Evolutionary conservation across 2,888 invertebrate species (phyloP), one percentile per base, ranked within the genome.

Genomic region (Schizotus pectinicornis): DNA sequence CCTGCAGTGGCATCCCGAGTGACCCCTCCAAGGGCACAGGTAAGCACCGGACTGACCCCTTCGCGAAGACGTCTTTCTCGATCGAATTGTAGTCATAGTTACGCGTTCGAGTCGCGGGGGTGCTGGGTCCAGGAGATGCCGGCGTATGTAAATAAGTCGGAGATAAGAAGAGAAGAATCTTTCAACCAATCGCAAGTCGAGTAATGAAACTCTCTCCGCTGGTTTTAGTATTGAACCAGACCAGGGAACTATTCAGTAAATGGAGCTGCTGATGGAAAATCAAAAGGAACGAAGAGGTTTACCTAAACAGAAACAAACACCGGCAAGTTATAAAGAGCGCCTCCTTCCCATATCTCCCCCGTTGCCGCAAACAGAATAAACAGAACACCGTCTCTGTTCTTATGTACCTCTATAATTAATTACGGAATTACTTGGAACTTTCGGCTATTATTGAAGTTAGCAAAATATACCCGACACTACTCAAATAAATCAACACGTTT

Each of bases 281-380:
- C 78, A 78, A 77, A 78, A 77, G 77, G 75, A 75, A 74, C 71
- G 74, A 74, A 75, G 76, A 77, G 77, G 75, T 77, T 76, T 75
- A 73, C 75, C 74, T 74, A 75, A 77, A 77, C 77, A 77, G 77
- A 77, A 77, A 78, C 78, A 78, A 78, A 77, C 75, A 77, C 70
- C 68, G 61, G 36, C 73, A 74, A 74, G 76, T 75, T 77, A 75
- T 77, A 76, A 75, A 77, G 76, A 73, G 74, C 71, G 70, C 54
- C 63, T 67, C 58, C 64, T 63, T 22, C 22, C 64, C 61, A 59
- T 64, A 56, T 54, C 61, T 53, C 58, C 58, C 50, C 53, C 31
- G 34, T 67, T 67, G 67, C 73, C 73, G 63, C 74, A 73, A 73
- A 73, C 71, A 72, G 72, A 74, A 71, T 74, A 74, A 74, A 75